Conservation (phyloP, 2,888 invertebrate genomes). For the Rotaria magnacalcarata region DNA sequence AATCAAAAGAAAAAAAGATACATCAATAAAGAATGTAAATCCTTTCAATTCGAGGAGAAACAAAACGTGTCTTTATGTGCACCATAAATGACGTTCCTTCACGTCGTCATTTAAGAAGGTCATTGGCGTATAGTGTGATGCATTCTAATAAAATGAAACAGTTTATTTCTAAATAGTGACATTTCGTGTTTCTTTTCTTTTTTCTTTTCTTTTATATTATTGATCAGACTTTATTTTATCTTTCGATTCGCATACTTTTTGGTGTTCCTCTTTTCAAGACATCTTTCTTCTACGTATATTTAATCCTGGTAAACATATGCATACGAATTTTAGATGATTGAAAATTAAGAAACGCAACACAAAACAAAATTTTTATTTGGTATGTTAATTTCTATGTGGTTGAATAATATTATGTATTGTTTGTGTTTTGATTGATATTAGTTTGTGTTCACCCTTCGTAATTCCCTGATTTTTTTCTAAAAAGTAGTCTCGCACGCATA, state of each 20-base stretch:
- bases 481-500: background rate
- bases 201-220: background rate
- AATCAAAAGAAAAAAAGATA: too few species aligned
- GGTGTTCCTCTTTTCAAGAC: background rate
- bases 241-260: background rate
- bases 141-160: background rate
- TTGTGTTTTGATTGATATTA: slow-evolving; percentile 4
- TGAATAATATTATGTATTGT: background rate
- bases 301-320: background rate
- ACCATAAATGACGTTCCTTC: background rate
- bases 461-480: background rate
- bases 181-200: background rate
- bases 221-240: background rate
- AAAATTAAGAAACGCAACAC: background rate
- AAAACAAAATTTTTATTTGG: background rate
- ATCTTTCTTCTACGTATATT: background rate
- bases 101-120: background rate
- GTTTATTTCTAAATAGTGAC: background rate
- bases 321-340: background rate
- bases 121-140: background rate
- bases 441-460: background rate
- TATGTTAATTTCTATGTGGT: background rate
- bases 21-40: background rate
- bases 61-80: background rate
- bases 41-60: background rate